Evolutionary conservation across 2,797 vertebrate species (phyloP).

Genomic region (Eulemur rubriventer): DNA sequence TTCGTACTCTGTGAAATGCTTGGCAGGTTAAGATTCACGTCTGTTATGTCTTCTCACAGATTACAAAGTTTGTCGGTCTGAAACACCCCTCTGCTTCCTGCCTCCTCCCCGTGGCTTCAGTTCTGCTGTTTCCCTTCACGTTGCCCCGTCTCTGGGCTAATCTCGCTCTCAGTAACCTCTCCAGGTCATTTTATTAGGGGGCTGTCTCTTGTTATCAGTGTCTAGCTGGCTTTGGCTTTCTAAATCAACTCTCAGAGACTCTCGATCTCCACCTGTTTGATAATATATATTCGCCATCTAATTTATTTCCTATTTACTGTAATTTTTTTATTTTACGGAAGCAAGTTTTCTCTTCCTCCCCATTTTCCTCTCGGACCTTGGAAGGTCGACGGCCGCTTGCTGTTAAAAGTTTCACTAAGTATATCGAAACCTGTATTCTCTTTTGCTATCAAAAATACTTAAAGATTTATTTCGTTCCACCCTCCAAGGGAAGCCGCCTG

Average conservation of each 20-base stretch:
- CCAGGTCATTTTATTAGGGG: background rate
- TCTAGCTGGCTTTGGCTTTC: background rate
- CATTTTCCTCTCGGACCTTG: background rate
- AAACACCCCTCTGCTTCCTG: background rate
- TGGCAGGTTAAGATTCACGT: background rate
- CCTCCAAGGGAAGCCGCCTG: background rate
- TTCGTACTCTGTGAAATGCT: background rate
- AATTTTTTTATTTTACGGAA: background rate
- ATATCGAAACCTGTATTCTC: background rate
- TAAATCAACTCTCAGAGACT: background rate
- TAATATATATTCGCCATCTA: background rate
- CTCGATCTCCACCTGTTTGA: background rate
- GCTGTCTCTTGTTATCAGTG: background rate
- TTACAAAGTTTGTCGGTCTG: background rate
- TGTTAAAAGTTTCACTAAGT: background rate
- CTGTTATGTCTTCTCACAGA: background rate
- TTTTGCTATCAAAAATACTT: background rate
- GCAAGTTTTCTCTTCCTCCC: background rate
- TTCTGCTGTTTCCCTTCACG: accelerated
- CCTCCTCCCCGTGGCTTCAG: background rate
- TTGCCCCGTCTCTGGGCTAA: background rate
- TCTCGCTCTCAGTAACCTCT: background rate
- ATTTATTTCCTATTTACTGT: background rate
- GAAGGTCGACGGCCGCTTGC: background rate
- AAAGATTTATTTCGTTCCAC: background rate